Conservation (phyloP, 2,797 vertebrate species). For the Mus spretus region DNA sequence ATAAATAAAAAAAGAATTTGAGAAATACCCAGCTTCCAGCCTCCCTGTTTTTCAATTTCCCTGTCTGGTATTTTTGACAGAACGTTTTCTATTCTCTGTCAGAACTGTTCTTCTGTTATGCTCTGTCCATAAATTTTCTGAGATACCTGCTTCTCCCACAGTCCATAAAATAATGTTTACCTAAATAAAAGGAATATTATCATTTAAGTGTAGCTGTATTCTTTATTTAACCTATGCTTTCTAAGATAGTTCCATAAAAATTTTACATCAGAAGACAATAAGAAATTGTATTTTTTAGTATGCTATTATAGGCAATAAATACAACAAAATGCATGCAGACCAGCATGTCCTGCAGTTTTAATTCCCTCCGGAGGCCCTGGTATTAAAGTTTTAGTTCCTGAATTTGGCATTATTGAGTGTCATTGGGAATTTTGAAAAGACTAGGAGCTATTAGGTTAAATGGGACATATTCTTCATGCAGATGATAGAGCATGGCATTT, state of each 20-base stretch:
- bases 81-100: neutral
- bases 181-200: neutral
- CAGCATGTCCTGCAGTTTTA: no score
- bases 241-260: neutral
- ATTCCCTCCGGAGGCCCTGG: fast-evolving
- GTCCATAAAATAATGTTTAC: neutral
- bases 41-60: neutral
- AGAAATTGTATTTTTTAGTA: neutral
- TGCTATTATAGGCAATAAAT: neutral
- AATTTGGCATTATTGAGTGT: neutral
- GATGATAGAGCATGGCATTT: no score
- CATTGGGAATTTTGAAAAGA: neutral
- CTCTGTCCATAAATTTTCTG: neutral
- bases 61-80: neutral
- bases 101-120: neutral
- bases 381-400: neutral
- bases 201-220: neutral
- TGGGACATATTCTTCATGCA: neutral
- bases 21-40: neutral
- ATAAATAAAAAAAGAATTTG: neutral
- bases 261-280: neutral
- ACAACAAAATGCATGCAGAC: neutral
- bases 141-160: neutral
- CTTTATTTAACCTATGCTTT: neutral
- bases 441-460: neutral